Evolutionary conservation across 2,888 invertebrate species (phyloP).

Genomic region (Hecatera dysodea): DNA sequence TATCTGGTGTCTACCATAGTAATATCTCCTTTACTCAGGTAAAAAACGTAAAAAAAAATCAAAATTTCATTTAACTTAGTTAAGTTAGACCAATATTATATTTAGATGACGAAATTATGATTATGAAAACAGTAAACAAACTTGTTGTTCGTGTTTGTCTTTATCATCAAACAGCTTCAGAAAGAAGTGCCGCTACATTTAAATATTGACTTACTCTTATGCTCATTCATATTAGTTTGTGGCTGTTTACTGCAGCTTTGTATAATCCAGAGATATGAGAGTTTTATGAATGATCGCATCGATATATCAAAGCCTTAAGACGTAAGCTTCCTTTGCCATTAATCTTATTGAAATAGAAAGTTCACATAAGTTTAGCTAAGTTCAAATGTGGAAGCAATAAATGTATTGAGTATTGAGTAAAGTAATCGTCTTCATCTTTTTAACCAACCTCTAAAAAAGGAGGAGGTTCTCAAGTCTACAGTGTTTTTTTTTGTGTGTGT

Average conservation of each 20-base stretch:
- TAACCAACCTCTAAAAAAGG: too few relatives aligned
- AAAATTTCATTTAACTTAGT: not conserved
- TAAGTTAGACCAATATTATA: slow-evolving; percentile 18
- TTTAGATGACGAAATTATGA: slow-evolving; percentile 7
- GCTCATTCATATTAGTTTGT: not conserved
- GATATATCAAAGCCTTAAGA: not conserved
- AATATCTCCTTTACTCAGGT: too few relatives aligned
- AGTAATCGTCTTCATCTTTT: too few relatives aligned
- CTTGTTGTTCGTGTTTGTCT: slow-evolving; percentile 2
- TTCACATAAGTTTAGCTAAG: too few relatives aligned
- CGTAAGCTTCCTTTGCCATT: not conserved
- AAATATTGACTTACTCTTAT: slow-evolving; percentile 15
- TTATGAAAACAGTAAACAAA: slow-evolving; percentile 34
- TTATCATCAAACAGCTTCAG: slow-evolving; percentile 12
- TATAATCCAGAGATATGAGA: not conserved
- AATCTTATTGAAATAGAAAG: not conserved
- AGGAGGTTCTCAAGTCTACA: too few relatives aligned
- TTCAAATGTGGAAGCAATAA: too few relatives aligned
- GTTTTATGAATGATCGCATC: not conserved
- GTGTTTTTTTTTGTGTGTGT: too few relatives aligned
- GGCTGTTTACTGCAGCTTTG: not conserved
- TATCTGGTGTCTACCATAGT: too few relatives aligned
- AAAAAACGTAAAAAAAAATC: not conserved
- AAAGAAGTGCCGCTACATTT: slow-evolving; percentile 18
- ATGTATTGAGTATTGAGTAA: too few relatives aligned